These are phyloP conservation scores for Manis crassicaudata DNA, from an alignment of 2,797 vertebrate species.

Conservation along the genomic window DNA sequence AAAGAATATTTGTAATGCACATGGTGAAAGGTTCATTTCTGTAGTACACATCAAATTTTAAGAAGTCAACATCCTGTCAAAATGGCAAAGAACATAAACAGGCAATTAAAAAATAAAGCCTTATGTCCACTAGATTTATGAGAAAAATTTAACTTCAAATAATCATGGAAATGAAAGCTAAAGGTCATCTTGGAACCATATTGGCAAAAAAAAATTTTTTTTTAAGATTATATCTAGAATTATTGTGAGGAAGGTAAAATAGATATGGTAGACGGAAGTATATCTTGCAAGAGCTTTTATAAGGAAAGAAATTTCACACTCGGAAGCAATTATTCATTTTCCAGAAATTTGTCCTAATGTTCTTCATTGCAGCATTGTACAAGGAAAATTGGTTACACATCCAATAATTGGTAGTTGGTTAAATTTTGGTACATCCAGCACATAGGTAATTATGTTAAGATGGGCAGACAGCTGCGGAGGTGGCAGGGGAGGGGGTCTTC, in stretches of 20 bases:
- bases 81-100: conserved; percentile 32
- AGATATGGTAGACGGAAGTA: not conserved
- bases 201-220: not conserved
- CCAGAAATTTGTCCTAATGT: not conserved
- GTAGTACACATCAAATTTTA: not conserved
- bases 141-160: not conserved
- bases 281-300: not conserved
- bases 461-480: not conserved
- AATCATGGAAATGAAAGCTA: conserved; percentile 10
- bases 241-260: not conserved
- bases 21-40: not conserved
- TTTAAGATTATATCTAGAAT: not conserved
- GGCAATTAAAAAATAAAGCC: conserved; percentile 34
- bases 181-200: conserved; percentile 47
- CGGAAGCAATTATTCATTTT: conserved; percentile 2
- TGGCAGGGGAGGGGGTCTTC: not conserved
- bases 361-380: not conserved
- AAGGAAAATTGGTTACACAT: not conserved
- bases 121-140: not conserved
- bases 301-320: not conserved
- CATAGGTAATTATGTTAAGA: not conserved
- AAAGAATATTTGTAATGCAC: not conserved
- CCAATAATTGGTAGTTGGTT: not conserved
- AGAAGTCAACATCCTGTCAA: conserved; percentile 36
- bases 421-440: not conserved